Evolutionary conservation across 2,797 vertebrate species (phyloP).

Genomic region (Poecile montanus): DNA sequence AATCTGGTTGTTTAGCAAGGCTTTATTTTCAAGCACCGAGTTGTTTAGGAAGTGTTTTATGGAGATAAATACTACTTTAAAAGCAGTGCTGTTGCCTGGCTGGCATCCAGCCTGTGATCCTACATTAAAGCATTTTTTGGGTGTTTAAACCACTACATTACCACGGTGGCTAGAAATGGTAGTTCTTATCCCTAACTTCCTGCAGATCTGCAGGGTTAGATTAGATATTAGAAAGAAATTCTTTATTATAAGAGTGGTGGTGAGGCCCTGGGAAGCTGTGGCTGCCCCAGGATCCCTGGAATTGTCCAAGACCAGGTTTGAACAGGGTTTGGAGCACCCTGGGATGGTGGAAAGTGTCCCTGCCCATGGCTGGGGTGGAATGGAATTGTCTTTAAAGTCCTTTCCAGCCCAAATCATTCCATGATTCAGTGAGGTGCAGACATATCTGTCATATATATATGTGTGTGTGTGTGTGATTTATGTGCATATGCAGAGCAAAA

Average conservation of each 20-base stretch:
- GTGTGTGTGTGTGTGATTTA: background rate
- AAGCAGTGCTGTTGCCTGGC: constrained; percentile 20
- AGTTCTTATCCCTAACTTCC: background rate
- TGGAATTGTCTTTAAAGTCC: background rate
- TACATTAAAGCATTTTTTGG: background rate
- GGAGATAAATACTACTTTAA: constrained; percentile 31
- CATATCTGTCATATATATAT: background rate
- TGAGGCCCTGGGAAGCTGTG: background rate
- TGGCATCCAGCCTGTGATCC: constrained; percentile 24
- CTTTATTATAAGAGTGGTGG: background rate
- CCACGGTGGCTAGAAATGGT: background rate
- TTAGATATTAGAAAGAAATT: background rate
- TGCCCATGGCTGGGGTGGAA: background rate
- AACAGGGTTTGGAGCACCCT: background rate
- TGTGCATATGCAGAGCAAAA: background rate
- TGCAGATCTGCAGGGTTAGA: background rate
- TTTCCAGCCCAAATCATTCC: background rate
- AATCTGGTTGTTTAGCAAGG: background rate
- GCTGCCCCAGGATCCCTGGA: background rate
- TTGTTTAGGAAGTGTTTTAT: constrained; percentile 7
- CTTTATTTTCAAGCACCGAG: constrained; percentile 20
- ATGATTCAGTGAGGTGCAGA: background rate
- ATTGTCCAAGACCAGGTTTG: background rate
- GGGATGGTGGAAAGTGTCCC: background rate
- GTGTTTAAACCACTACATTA: background rate